phyloP scores from a whole-genome alignment of 2,113 vertebrate genomes.

The Lipophrys pholis region DNA sequence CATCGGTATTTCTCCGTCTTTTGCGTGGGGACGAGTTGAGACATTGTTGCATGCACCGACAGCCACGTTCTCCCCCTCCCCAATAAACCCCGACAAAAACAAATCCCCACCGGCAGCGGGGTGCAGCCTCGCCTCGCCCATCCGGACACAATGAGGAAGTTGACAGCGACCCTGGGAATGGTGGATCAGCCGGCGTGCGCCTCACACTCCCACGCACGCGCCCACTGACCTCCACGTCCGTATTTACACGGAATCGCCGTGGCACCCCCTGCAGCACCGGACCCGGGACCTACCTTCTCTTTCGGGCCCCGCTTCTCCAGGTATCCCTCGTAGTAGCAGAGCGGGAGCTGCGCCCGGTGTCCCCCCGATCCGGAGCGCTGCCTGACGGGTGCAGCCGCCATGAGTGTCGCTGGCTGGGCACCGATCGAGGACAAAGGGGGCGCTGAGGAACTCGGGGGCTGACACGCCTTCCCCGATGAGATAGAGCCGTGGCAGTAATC shows the following conservation, averaged over 20 bases:
- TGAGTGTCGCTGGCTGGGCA: conserved; percentile 80
- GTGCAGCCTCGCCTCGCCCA: conserved; percentile 70
- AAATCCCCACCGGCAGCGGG: conserved; percentile 3
- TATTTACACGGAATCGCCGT: conserved; percentile 35
- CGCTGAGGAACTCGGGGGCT: conserved; percentile 68
- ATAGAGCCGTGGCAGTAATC: conserved; percentile 67
- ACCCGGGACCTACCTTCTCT: conserved; percentile 79
- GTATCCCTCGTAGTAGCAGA: conserved; percentile 89
- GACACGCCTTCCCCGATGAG: conserved; percentile 82
- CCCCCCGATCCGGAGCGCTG: conserved; percentile 80
- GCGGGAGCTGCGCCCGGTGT: conserved; percentile 75
- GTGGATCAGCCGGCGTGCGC: conserved; percentile 51
- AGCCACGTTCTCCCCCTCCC: not conserved
- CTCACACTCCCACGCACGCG: not conserved
- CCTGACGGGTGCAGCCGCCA: conserved; percentile 84
- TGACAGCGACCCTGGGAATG: conserved; percentile 68
- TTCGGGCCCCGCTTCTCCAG: conserved; percentile 85
- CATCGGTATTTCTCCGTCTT: not conserved
- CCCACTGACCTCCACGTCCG: conserved; percentile 19
- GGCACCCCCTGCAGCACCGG: conserved; percentile 14
- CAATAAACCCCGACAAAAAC: conserved; percentile 8
- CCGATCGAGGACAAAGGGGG: conserved; percentile 83
- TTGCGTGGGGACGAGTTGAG: not conserved
- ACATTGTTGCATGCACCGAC: conserved; percentile 1
- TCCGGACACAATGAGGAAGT: conserved; percentile 70